Evolutionary conservation across 2,113 vertebrate genomes (phyloP).

Genomic region (Puffinus mauretanicus): DNA sequence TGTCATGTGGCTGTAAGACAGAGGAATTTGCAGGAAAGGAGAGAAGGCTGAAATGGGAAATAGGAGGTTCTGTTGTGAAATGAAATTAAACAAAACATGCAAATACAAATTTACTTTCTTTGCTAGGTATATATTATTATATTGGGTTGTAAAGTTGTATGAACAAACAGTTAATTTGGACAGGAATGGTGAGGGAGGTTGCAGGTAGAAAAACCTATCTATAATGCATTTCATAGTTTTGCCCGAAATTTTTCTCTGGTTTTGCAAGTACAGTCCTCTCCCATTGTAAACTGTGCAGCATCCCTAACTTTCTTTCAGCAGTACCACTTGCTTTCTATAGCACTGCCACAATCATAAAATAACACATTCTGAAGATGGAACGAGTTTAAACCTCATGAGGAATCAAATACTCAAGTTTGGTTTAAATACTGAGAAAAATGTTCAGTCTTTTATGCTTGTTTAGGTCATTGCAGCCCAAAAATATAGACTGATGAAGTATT

Average conservation of each 20-base stretch:
- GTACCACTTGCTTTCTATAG: not conserved
- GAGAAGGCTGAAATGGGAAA: not conserved
- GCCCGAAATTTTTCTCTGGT: not conserved
- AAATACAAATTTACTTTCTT: not conserved
- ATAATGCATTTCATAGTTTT: not conserved
- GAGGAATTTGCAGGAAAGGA: not conserved
- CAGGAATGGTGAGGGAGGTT: not conserved
- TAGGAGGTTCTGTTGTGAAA: not conserved
- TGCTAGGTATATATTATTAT: not conserved
- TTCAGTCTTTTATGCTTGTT: not conserved
- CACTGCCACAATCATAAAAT: not conserved
- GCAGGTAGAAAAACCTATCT: not conserved
- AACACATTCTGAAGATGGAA: not conserved
- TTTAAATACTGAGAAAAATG: not conserved
- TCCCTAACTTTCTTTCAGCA: not conserved
- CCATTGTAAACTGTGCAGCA: not conserved
- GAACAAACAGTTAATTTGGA: not conserved
- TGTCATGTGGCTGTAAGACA: not conserved
- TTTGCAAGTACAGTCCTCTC: not conserved
- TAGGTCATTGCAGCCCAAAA: not conserved
- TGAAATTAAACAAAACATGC: not conserved
- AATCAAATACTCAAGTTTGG: not conserved
- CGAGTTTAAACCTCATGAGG: not conserved
- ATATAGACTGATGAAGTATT: not conserved
- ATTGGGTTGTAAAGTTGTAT: not conserved